Percentiles rank a stretch among this genome's conserved stretches.
Conservation (phyloP, 2,888 invertebrate genomes). For the Selenia dentaria region DNA sequence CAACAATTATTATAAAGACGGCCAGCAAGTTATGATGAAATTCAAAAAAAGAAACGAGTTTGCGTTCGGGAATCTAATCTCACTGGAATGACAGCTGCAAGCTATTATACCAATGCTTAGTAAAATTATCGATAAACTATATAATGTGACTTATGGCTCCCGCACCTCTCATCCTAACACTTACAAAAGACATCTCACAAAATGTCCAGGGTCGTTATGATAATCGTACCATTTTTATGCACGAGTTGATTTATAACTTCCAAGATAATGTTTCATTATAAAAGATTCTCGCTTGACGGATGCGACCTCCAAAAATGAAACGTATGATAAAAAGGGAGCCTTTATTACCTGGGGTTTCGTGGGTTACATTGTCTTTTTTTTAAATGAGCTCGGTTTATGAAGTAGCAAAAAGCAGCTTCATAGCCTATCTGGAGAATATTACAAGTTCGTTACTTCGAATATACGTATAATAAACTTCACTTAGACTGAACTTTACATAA, state of each 20-base stretch:
- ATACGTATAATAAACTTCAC: too few relatives aligned
- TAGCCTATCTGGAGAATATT: too few relatives aligned
- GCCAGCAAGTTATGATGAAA: too few relatives aligned
- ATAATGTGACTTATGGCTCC: too few relatives aligned
- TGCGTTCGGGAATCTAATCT: too few relatives aligned
- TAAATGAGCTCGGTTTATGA: slow-evolving; percentile 15
- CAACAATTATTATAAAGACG: too few relatives aligned
- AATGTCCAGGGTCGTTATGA: slow-evolving; percentile 35
- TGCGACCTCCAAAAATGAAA: slow-evolving; percentile 12
- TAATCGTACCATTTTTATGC: slow-evolving; percentile 38
- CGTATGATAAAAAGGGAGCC: slow-evolving; percentile 19
- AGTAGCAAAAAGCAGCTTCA: not conserved
- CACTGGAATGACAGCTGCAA: too few relatives aligned
- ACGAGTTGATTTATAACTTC: slow-evolving; percentile 38
- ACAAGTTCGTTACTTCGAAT: too few relatives aligned
- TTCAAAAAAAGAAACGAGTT: too few relatives aligned
- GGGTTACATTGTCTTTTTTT: slow-evolving; percentile 10
- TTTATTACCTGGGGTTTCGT: slow-evolving; percentile 10
- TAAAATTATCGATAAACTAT: too few relatives aligned
- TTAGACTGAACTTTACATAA: too few relatives aligned
- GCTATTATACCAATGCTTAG: too few relatives aligned
- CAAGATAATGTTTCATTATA: slow-evolving; percentile 32
- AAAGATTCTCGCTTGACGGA: slow-evolving; percentile 28
- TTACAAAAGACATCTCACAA: slow-evolving; percentile 22
- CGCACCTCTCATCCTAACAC: slow-evolving; percentile 13